Conservation (phyloP, 2,888 invertebrate species). For the Eristalis tenax region DNA sequence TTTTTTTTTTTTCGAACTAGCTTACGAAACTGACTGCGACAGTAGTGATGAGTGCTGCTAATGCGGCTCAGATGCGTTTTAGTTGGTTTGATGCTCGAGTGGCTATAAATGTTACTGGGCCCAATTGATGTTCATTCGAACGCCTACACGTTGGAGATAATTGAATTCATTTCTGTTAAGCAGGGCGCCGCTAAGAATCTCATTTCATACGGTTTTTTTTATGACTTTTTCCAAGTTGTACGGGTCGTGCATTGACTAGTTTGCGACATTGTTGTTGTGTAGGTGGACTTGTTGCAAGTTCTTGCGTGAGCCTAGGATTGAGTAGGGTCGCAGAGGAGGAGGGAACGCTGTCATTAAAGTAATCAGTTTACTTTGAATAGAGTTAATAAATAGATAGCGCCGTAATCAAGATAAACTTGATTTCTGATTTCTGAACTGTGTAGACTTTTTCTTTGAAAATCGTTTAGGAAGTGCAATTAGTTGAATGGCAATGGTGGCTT, state of each 20-base stretch:
- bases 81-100: constrained; percentile 22
- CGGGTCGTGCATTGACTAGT: not conserved
- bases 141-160: constrained; percentile 14
- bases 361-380: constrained; percentile 5
- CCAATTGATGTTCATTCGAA: constrained; percentile 10
- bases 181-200: not conserved
- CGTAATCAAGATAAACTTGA: constrained; percentile 19
- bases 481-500: not conserved
- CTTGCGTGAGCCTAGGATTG: not conserved
- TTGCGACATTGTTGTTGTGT: not conserved
- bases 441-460: not conserved
- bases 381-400: not conserved
- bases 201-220: not conserved
- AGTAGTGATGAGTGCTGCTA: not conserved
- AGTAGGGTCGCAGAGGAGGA: not conserved
- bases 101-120: constrained; percentile 18
- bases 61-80: not conserved
- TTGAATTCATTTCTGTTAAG: not conserved
- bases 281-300: not conserved
- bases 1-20: not conserved
- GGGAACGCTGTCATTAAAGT: constrained; percentile 2
- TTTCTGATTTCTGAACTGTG: not conserved
- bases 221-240: not conserved
- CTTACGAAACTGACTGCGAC: not conserved
- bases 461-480: constrained; percentile 2